phyloP scores from a whole-genome alignment of 2,113 vertebrate species.

The Phalacrocorax brasilianus region DNA sequence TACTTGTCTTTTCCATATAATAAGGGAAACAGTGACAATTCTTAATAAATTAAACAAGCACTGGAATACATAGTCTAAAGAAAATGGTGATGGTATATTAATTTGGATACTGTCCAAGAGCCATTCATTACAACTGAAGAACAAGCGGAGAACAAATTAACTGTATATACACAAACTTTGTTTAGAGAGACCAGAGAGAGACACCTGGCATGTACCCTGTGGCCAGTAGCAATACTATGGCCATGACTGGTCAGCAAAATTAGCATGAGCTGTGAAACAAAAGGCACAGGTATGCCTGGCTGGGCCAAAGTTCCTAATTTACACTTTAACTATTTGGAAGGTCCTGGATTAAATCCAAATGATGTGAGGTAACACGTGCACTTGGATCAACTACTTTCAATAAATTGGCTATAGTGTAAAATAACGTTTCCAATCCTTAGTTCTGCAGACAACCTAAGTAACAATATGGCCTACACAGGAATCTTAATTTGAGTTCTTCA shows the following conservation, averaged over 20 bases:
- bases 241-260: neutral
- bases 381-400: neutral
- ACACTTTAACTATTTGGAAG: neutral
- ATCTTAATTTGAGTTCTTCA: neutral
- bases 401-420: neutral
- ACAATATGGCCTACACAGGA: neutral
- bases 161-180: neutral
- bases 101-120: neutral
- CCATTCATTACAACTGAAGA: neutral
- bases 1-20: neutral
- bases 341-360: neutral
- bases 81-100: neutral
- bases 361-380: too few relatives aligned
- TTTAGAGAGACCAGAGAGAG: neutral
- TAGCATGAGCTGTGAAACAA: neutral
- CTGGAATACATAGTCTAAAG: neutral
- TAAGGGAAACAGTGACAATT: neutral
- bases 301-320: neutral
- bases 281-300: neutral
- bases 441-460: neutral
- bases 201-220: too few relatives aligned
- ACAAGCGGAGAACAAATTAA: neutral
- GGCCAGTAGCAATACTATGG: neutral
- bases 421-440: neutral
- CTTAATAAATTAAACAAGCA: neutral